Evolutionary conservation across 2,113 vertebrate species (phyloP), one percentile per base, ranked within the genome.

Genomic region (Cranoglanis bouderius): DNA sequence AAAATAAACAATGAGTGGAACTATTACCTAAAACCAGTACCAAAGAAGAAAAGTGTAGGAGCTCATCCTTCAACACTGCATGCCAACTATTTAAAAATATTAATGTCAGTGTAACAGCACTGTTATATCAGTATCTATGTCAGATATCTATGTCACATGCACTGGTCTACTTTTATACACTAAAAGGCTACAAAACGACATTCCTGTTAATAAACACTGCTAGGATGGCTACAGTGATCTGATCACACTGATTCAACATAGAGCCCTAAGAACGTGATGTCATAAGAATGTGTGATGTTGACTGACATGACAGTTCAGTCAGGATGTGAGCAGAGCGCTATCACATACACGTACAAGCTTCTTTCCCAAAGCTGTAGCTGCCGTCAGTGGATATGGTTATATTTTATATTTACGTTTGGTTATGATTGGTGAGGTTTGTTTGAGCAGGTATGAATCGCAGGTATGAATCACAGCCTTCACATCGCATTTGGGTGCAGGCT

Each of bases 31-130:
- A 86, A 59, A 74, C 21, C 40, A 43, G 2, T 84, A 21, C 6
- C 51, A 49, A 67, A 84, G 83, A 84, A 67, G 61, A 67, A 84
- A 72, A 4, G 21, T 55, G 59, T 70, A 81, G 43, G n/a, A 67
- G 40, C 65, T 72, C 65, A 16, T 55, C 32, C 5, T 40, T 35
- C 10, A 19, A 26, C 49, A 53, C 29, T 70, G n/a, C 49, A 74
- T 26, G 46, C 8, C 49, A 82, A 82, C 29, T 53, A 35, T 57
- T 21, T 82, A 82, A 53, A 32, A 51, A 24, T 8, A 74, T 40
- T 4, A 46, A 24, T 46, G 40, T 46, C 40, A 85, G 19, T 35
- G 83, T 70, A 32, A 70, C 83, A 85, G 38, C 61, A 67, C 29
- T 70, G 26, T 70, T 85, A 35, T 9, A 85, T 85, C 46, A 55